Evolutionary conservation across 2,113 vertebrate species (phyloP), one percentile per base, ranked within the genome.

Genomic region (Prochilodus magdalenae): DNA sequence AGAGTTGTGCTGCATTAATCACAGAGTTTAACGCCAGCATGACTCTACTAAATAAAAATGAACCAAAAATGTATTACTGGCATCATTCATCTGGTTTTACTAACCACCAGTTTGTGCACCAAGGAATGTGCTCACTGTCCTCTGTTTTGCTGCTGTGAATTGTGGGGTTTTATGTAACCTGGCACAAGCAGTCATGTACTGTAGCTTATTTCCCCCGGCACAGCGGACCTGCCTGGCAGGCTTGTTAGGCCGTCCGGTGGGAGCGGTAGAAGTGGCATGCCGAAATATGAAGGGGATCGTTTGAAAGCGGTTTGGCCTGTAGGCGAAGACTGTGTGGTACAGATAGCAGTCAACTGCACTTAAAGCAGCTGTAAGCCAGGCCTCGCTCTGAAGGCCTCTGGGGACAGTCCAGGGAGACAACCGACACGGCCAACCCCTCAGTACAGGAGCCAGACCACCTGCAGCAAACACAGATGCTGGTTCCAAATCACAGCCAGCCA

Each of bases 311-410:
- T 80, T 57, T 73, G 71, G 49, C 11, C 44, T 71, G 22, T 73
- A 70, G 16, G 49, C 57, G 74, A 57, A 83, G 81, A 65, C 66
- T 87, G 74, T 73, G 63, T 80, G 69, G 36, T 76, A 47, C 44
- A 84, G 77, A 59, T 27, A 66, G 67, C 73, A n/a, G 62, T 78
- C 44, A 76, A 79, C 69, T 81, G 75, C 69, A 65, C 73, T 81
- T 72, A 29, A 66, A 78, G 74, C 44, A 82, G 53, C 80, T 63
- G 53, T 73, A 77, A 86, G 77, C 69, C 82, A 16, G 20, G 1
- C 53, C 53, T 22, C 5, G 53, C 53, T 55, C 53, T 55, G 53
- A 20, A 77, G 72, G 67, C 71, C 88, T 63, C 16, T 18, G 75
- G n/a, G 81, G 65, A 69, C 2, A 22, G 76, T 36, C 20, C 20